Percentiles rank a stretch among this genome's conserved stretches.
Evolutionary conservation across 2,797 vertebrate species (phyloP).

Genomic region (Gymnoscopelus microlampas): DNA sequence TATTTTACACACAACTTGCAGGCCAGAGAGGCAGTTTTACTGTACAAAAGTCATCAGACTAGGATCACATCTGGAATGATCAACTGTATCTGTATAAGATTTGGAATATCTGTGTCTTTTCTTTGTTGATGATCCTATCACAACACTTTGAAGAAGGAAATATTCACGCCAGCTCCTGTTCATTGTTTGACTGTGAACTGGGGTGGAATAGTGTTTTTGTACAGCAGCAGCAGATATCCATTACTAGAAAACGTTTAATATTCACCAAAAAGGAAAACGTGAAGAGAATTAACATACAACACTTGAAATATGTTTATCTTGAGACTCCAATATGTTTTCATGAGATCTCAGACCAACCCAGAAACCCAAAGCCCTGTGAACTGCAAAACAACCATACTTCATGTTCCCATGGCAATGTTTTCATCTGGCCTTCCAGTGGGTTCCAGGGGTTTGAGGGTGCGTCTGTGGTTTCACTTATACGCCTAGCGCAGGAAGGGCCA

Average conservation of each 20-base stretch:
- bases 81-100: too few species aligned
- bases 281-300: not conserved
- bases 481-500: constrained; percentile 1
- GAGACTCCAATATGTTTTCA: not conserved
- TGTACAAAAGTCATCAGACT: too few species aligned
- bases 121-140: too few species aligned
- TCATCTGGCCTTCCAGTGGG: constrained; percentile 1
- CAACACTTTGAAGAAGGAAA: too few species aligned
- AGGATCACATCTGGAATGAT: too few species aligned
- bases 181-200: too few species aligned
- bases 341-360: not conserved
- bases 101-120: too few species aligned
- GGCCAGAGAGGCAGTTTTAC: too few species aligned
- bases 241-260: not conserved
- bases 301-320: not conserved
- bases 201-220: too few species aligned
- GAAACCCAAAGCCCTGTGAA: not conserved
- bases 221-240: too few species aligned
- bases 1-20: too few species aligned
- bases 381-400: not conserved
- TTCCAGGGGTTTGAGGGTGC: not conserved
- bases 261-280: not conserved
- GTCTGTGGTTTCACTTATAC: constrained; percentile 28
- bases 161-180: too few species aligned
- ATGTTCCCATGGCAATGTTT: constrained; percentile 9